These are phyloP conservation scores for Leptura quadrifasciata DNA, from an alignment of 2,888 invertebrate species.

Conservation along the genomic window DNA sequence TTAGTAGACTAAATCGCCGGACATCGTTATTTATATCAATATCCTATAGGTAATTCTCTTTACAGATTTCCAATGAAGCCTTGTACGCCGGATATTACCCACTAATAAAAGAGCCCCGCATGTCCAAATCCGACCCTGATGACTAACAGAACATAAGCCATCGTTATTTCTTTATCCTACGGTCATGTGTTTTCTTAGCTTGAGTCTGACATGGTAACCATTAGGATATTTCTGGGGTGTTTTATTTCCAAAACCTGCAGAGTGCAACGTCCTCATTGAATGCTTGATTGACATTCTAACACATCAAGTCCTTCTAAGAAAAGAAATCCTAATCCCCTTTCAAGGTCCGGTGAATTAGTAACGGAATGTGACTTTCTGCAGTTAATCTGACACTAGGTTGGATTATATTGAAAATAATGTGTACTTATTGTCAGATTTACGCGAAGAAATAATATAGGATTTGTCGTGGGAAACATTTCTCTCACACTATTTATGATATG, in stretches of 20 bases:
- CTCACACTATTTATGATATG: no score
- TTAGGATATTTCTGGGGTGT: slow-evolving; percentile 4
- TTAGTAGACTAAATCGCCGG: no score
- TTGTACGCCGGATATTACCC: no score
- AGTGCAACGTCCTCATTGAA: slow-evolving; percentile 15
- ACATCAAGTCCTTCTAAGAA: background rate
- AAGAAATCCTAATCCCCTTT: slow-evolving; percentile 11
- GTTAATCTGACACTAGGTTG: background rate
- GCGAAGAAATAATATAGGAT: background rate
- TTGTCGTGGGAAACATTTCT: no score
- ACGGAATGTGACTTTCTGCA: background rate
- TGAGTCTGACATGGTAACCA: background rate
- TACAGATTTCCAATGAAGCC: no score
- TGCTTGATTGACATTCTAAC: slow-evolving; percentile 17
- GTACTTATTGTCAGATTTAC: background rate
- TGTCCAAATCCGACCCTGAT: background rate
- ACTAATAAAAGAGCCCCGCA: no score
- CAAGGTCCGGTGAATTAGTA: slow-evolving; percentile 14
- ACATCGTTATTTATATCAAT: no score
- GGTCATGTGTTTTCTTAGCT: background rate
- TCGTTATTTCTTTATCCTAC: slow-evolving; percentile 11
- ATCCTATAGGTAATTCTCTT: no score
- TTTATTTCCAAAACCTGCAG: slow-evolving; percentile 5
- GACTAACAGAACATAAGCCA: background rate
- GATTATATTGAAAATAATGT: slow-evolving; percentile 3